Evolutionary conservation across 2,888 invertebrate genomes (phyloP), one percentile per base, ranked within the genome.

Genomic region (Lasioglossum morio): DNA sequence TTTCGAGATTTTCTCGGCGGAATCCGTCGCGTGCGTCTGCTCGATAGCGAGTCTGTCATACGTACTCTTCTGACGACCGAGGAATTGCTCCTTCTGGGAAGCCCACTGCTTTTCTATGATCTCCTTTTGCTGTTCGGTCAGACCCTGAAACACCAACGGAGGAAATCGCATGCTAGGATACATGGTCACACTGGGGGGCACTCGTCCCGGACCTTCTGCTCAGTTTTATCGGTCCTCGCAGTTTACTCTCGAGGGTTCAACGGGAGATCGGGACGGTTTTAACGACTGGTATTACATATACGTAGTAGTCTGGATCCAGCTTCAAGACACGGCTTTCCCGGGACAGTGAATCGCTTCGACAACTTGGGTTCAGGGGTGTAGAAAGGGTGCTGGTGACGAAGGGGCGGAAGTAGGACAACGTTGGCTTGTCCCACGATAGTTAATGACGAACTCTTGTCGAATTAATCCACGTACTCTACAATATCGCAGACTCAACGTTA

Each of bases 61-160:
- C 97, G 97, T 97, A 98, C 98, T 96, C 97, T 98, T 98, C 96
- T 98, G 98, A 95, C 98, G 98, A 96, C 97, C 97, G 95, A 97
- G 97, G 96, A 98, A 98, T 96, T 98, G 98, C 93, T 98, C 97
- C 96, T 97, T 97, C 96, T 97, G 98, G 96, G 98, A 98, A 94
- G 97, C 96, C 98, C 98, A 99, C 95, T 96, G 96, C 96, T 98
- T 98, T 96, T 99, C 98, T 95, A 96, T 96, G 95, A 95, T 95
- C 96, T 98, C 98, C 97, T 98, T 98, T 96, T 96, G 96, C 95
- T 97, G 96, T 94, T 97, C 97, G 96, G 97, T 97, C 96, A 97
- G 97, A 96, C 98, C 98, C 98, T 98, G 97, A 89, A 95, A 94
- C 95, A 93, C 82, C 88, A 93, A 93, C 53, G 92, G 90, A 90